phyloP scores from a whole-genome alignment of 2,113 vertebrate genomes.

The Turdus rufiventris region DNA sequence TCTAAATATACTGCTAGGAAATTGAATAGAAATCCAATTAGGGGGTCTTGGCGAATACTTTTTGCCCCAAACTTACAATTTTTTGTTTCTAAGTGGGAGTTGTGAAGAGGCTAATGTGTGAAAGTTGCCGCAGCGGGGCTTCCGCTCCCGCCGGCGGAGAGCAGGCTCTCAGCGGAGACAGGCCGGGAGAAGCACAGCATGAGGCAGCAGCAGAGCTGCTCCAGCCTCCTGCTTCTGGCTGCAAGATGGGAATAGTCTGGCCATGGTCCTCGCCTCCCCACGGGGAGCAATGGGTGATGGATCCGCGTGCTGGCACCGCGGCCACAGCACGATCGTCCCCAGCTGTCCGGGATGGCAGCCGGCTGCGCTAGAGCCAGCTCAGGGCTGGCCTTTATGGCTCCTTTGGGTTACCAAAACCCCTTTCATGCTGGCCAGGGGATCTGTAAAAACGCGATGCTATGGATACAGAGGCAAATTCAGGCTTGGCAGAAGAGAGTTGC shows the following conservation, averaged over 20 bases:
- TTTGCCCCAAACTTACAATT: not conserved
- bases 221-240: slow-evolving; percentile 24
- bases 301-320: not conserved
- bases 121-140: not conserved
- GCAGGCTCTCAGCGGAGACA: not conserved
- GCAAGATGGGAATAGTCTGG: slow-evolving; percentile 35
- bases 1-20: not conserved
- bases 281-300: not conserved
- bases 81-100: slow-evolving; percentile 30
- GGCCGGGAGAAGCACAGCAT: slow-evolving; percentile 16
- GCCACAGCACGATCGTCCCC: not conserved
- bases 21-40: not conserved
- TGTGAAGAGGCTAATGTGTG: slow-evolving; percentile 9
- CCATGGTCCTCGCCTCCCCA: not conserved
- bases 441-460: not conserved
- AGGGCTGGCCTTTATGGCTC: not conserved
- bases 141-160: not conserved
- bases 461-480: not conserved
- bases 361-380: not conserved
- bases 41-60: not conserved
- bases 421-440: not conserved
- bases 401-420: not conserved
- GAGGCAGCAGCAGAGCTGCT: slow-evolving; percentile 37
- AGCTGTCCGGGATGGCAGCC: slow-evolving; percentile 20
- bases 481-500: not conserved